Conservation (phyloP, 2,113 vertebrate genomes). For the Spilogale gracilis region DNA sequence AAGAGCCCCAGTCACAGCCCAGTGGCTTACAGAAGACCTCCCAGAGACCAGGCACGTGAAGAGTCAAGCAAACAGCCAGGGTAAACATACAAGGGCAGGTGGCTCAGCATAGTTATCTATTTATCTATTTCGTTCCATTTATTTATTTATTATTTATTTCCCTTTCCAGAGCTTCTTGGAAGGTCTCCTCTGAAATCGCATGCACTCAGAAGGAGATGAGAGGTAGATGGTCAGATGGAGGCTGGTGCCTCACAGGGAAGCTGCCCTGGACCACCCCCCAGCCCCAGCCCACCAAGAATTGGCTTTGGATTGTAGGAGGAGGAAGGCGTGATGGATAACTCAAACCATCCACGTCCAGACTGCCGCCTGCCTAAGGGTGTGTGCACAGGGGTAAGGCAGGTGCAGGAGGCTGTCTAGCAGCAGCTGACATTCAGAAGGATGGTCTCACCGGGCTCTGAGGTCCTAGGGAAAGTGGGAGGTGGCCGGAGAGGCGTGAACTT, state of each 20-base stretch:
- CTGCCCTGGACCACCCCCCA: not conserved
- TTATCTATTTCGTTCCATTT: not conserved
- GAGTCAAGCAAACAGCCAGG: not conserved
- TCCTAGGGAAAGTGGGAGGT: not conserved
- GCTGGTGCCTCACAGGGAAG: fast-evolving
- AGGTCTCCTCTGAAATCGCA: not conserved
- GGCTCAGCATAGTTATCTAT: not conserved
- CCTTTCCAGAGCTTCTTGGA: conserved; percentile 28
- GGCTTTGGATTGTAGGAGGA: not conserved
- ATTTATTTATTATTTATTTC: not conserved
- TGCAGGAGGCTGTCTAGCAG: not conserved
- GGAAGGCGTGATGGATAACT: not conserved
- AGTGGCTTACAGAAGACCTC: not conserved
- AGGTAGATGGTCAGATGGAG: not conserved
- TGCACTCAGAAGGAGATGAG: not conserved
- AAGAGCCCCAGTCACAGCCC: conserved; percentile 35
- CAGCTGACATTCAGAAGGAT: not conserved
- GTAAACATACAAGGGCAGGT: not conserved
- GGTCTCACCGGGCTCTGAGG: not conserved
- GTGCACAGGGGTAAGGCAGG: not conserved
- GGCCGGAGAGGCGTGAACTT: too few species aligned
- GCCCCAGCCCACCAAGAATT: not conserved
- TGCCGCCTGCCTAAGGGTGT: not conserved
- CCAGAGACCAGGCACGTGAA: not conserved
- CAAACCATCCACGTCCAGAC: not conserved